Conservation (phyloP, 1,140 invertebrate genomes). For the Eriocheir sinensis region DNA sequence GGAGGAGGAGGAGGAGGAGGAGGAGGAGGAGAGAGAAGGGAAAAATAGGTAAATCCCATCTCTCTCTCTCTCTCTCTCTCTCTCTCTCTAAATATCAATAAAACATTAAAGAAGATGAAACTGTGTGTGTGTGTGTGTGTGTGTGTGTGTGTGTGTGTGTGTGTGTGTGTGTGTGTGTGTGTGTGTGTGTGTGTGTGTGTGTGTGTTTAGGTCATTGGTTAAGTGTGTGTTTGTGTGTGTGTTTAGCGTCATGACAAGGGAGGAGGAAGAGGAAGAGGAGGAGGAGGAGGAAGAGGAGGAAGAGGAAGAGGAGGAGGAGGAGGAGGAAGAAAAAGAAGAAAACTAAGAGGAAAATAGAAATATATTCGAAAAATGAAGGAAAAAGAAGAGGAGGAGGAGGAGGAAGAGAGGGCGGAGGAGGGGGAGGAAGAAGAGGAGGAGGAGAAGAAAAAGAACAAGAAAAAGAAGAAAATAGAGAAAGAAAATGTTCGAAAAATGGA, state of each 20-base stretch:
- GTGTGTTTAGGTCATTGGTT: not conserved
- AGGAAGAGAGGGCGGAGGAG: not conserved
- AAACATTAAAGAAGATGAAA: not conserved
- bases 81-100: not conserved
- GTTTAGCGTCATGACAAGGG: not conserved
- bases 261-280: not conserved
- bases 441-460: not conserved
- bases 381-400: not conserved
- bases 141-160: conserved; percentile 2
- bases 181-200: conserved; percentile 43
- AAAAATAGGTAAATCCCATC: not conserved
- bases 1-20: not conserved
- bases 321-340: not conserved
- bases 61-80: conserved; percentile 37
- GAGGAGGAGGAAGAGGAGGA: not conserved
- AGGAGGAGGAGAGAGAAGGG: not conserved
- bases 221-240: conserved; percentile 1
- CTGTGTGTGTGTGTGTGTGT: not conserved
- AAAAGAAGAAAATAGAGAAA: not conserved
- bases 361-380: too few relatives aligned
- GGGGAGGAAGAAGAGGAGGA: not conserved
- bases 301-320: not conserved
- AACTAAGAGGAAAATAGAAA: not conserved
- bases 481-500: not conserved
- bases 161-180: conserved; percentile 40